Evolutionary conservation across 2,888 invertebrate species (phyloP).

Genomic region (Lithosia quadra): DNA sequence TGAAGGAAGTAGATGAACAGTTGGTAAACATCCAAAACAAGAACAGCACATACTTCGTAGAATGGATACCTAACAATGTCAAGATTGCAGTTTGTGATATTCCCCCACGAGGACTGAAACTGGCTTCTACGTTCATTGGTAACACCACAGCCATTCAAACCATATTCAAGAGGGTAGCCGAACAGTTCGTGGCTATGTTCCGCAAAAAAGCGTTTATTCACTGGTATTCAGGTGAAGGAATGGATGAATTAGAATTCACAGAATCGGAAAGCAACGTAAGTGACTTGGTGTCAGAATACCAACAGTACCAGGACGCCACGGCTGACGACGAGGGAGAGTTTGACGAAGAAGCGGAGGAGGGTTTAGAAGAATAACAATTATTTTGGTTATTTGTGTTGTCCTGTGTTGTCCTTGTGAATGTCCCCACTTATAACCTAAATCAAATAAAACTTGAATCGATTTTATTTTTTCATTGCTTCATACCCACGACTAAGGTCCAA

Average conservation of each 20-base stretch:
- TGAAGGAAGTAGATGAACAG: constrained; percentile 96
- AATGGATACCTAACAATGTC: constrained; percentile 93
- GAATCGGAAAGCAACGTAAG: constrained; percentile 96
- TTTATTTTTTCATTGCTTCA: not conserved
- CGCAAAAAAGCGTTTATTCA: constrained; percentile 98
- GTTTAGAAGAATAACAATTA: constrained; percentile 71
- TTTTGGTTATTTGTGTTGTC: constrained; percentile 65
- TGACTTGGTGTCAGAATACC: constrained; percentile 91
- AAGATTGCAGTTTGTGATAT: constrained; percentile 94
- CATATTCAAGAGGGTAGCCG: constrained; percentile 94
- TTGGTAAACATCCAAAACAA: constrained; percentile 92
- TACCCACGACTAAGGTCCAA: too few species aligned
- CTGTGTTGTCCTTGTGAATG: constrained; percentile 66
- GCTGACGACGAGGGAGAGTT: constrained; percentile 87
- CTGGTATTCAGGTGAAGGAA: constrained; percentile 98
- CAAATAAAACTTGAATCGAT: constrained; percentile 54
- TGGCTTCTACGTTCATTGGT: constrained; percentile 95
- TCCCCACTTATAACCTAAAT: constrained; percentile 29
- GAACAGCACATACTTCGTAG: constrained; percentile 92
- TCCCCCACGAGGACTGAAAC: constrained; percentile 91
- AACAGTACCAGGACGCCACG: constrained; percentile 90
- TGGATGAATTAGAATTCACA: constrained; percentile 97
- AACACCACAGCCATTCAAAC: constrained; percentile 95
- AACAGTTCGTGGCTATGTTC: constrained; percentile 97
- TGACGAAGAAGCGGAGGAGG: constrained; percentile 85